These are phyloP conservation scores for Craseonycteris thonglongyai DNA, from an alignment of 2,113 vertebrate genomes.

Conservation along the genomic window DNA sequence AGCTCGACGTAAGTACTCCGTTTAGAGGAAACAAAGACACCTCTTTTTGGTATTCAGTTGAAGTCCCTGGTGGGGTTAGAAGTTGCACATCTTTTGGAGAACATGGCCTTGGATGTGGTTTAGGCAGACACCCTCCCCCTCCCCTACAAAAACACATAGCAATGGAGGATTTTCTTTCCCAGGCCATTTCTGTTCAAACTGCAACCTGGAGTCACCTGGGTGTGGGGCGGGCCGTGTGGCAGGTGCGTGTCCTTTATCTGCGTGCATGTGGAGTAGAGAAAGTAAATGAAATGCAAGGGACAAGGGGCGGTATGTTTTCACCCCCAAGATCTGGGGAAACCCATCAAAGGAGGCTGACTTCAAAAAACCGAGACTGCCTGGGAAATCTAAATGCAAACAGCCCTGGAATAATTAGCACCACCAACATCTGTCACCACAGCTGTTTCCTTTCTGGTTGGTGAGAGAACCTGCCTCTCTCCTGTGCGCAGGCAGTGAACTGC, in stretches of 20 bases:
- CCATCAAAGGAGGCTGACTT: constrained; percentile 48
- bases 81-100: constrained; percentile 85
- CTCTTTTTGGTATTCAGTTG: constrained; percentile 80
- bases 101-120: constrained; percentile 76
- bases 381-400: constrained; percentile 63
- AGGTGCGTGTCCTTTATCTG: not conserved
- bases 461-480: constrained; percentile 30
- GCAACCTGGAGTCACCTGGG: not conserved
- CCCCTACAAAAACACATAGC: not conserved
- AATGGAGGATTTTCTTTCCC: not conserved
- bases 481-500: constrained; percentile 24
- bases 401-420: constrained; percentile 50
- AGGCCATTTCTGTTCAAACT: not conserved
- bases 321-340: constrained; percentile 36
- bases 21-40: constrained; percentile 92
- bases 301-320: not conserved
- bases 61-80: constrained; percentile 87
- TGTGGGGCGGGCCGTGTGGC: not conserved
- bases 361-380: constrained; percentile 45
- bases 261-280: not conserved
- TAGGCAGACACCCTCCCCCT: not conserved
- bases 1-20: constrained; percentile 94
- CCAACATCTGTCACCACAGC: constrained; percentile 68
- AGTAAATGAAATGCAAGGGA: not conserved
- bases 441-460: constrained; percentile 67